Conservation (phyloP, 2,113 vertebrate species). For the Scomber scombrus region DNA sequence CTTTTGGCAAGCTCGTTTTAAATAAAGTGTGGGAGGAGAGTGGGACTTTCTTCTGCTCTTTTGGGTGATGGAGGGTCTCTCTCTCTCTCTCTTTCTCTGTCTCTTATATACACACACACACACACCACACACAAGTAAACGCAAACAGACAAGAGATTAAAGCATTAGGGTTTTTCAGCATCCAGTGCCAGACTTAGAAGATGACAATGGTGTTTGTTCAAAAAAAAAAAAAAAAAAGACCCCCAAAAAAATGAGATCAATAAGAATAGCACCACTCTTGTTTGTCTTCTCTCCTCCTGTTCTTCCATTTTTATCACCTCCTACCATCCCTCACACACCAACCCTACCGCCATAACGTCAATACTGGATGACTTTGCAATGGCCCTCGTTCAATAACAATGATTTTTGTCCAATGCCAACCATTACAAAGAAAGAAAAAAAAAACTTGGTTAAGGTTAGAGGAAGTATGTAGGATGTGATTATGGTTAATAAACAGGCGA, state of each 20-base stretch:
- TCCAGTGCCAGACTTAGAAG: slow-evolving; percentile 8
- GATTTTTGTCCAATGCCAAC: neutral
- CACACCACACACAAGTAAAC: neutral
- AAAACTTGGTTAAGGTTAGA: too few relatives aligned
- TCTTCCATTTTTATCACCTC: neutral
- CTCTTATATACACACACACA: neutral
- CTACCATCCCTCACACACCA: neutral
- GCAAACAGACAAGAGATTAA: slow-evolving; percentile 26
- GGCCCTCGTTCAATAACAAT: too few relatives aligned
- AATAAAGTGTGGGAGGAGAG: slow-evolving; percentile 22
- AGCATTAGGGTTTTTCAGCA: slow-evolving; percentile 36
- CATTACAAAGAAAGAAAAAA: neutral
- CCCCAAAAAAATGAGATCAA: neutral
- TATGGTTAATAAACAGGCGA: too few relatives aligned
- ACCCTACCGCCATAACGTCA: neutral
- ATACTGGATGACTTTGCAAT: neutral
- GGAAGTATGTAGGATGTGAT: too few relatives aligned
- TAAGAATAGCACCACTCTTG: neutral
- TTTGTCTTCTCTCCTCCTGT: neutral
- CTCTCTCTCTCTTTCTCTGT: neutral
- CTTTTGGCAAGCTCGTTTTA: neutral
- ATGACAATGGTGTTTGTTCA: slow-evolving; percentile 30
- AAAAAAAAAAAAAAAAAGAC: neutral
- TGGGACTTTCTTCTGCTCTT: slow-evolving; percentile 25
- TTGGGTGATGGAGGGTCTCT: neutral